These are phyloP conservation scores for Bombus picipes DNA, from an alignment of 1,140 invertebrate genomes.

Conservation along the genomic window DNA sequence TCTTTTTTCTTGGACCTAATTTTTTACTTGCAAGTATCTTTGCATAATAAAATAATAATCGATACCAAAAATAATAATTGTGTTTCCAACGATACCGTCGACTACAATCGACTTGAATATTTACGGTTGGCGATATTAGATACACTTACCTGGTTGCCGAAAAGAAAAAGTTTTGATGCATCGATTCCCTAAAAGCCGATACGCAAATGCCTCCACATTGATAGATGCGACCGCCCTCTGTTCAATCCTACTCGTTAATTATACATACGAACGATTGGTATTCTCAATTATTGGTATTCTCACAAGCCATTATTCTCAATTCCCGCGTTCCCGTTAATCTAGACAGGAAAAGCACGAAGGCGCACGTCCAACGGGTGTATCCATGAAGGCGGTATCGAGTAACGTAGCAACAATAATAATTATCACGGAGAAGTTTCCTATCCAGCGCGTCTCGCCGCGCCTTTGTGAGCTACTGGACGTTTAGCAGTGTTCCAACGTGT, in stretches of 20 bases:
- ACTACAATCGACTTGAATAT: too few species aligned
- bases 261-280: neutral
- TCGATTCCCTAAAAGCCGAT: neutral
- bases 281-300: neutral
- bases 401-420: constrained; percentile 56
- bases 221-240: neutral
- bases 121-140: too few species aligned
- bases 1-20: neutral
- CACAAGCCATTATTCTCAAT: neutral
- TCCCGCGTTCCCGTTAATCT: neutral
- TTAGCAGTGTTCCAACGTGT: constrained; percentile 5
- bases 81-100: too few species aligned
- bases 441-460: constrained; percentile 1
- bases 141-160: neutral
- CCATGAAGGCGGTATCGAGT: constrained; percentile 13
- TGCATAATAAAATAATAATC: too few species aligned
- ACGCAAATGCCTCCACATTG: too few species aligned
- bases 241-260: constrained; percentile 2
- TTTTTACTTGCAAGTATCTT: too few species aligned
- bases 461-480: constrained; percentile 41
- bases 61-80: too few species aligned
- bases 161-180: neutral
- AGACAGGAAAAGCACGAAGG: constrained; percentile 11
- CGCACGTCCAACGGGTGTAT: neutral
- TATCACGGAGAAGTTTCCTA: constrained; percentile 50